Evolutionary conservation across 92 coral and sea anemone species (phyloP), one percentile per base, ranked within the genome.

Genomic region (Pocillopora meandrina): DNA sequence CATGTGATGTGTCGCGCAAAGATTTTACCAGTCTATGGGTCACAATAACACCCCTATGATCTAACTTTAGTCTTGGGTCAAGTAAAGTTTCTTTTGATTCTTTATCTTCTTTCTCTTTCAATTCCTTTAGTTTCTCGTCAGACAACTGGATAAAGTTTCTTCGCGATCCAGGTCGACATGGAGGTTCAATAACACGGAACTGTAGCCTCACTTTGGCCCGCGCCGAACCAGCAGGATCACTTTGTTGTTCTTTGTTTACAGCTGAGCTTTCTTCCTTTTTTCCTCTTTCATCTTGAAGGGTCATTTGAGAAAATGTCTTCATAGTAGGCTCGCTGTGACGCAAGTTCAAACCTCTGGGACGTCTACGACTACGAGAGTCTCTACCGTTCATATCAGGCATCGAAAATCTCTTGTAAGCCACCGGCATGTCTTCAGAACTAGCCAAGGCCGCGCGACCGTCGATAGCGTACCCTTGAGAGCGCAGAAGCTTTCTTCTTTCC

Each of bases 141-240:
- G 92, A 82, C n/a, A 89, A 23, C 64, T 81, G 92, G 21, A 89
- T 62, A 69, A 89, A 89, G 79, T 89, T 89, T 1, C 94, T 78
- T 57, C 94, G 76, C 15, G 94, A 91, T 72, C 94, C 94, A 10
- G 84, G 92, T 7, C 87, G 80, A 49, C 82, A 61, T 15, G 94
- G 94, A 31, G 94, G 94, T 20, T 91, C 90, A 64, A 91, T 91
- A 49, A 80, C 84, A 42, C 94, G 85, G 70, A 84, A 91, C 61
- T 77, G 88, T 16, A 66, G 83, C 74, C 75, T 84, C 12, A 76
- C 88, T 13, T 83, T 79, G 59, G 75, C 62, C 7, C 59, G 80
- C 17, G 74, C 69, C 9, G 3, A 4, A 49, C 34, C 56, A 71
- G 60, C 35, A 5, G 35, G 60, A 57, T 63, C 73, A 9, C 65